These are phyloP conservation scores for Tolypeutes matacus DNA, from an alignment of 2,797 vertebrate genomes.

Conservation along the genomic window DNA sequence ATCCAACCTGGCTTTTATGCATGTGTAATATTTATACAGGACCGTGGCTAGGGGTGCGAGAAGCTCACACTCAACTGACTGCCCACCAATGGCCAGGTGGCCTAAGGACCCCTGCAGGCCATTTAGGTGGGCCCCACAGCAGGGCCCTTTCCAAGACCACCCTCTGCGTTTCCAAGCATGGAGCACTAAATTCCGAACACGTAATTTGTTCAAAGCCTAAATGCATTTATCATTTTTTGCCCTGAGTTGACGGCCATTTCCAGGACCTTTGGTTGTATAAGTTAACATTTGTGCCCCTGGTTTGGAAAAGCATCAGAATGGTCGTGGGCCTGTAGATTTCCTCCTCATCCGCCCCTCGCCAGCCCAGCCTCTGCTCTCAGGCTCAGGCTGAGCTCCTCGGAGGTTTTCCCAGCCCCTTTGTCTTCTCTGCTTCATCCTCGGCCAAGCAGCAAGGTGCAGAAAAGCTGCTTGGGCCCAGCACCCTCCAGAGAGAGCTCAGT, in stretches of 20 bases:
- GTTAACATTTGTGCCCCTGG: fast-evolving
- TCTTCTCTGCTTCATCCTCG: background rate
- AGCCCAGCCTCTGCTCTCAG: background rate
- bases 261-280: no score
- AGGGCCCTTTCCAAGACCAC: fast-evolving
- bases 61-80: no score
- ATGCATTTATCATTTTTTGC: background rate
- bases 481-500: no score
- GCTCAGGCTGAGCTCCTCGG: background rate
- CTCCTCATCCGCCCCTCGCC: background rate
- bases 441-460: background rate
- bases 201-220: background rate
- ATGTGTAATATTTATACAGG: fast-evolving
- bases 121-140: fast-evolving
- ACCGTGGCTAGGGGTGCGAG: no score
- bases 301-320: no score
- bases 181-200: background rate
- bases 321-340: background rate
- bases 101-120: fast-evolving
- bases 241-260: no score
- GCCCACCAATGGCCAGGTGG: no score
- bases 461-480: background rate
- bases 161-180: background rate
- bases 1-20: fast-evolving
- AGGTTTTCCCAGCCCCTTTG: background rate